Conservation (phyloP, 2,113 vertebrate genomes). For the Chionomys nivalis region DNA sequence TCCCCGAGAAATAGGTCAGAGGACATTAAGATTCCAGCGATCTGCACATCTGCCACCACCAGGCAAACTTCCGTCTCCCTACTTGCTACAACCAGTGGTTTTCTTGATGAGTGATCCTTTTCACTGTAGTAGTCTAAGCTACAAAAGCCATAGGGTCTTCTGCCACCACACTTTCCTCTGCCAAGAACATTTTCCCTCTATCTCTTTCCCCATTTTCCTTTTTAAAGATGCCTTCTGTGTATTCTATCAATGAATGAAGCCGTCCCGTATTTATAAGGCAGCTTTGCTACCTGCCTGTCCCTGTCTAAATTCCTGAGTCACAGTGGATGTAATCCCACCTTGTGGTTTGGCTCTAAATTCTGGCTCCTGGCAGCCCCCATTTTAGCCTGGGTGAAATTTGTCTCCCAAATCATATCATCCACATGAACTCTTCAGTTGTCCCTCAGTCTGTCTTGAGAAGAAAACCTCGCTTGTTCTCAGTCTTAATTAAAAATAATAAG, state of each 20-base stretch:
- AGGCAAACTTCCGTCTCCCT: too few relatives aligned
- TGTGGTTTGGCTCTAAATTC: not conserved
- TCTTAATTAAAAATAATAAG: constrained; percentile 35
- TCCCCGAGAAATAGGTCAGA: not conserved
- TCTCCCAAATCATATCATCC: not conserved
- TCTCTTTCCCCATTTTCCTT: not conserved
- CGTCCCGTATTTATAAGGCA: not conserved
- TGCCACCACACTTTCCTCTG: not conserved
- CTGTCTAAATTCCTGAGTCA: not conserved
- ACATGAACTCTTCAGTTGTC: not conserved
- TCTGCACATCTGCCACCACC: not conserved
- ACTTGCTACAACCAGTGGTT: not conserved
- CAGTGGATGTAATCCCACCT: not conserved
- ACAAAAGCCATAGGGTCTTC: not conserved
- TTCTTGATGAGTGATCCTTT: not conserved
- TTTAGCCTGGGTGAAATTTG: not conserved
- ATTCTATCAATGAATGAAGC: not conserved
- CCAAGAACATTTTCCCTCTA: not conserved
- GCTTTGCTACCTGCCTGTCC: not conserved
- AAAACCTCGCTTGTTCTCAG: not conserved
- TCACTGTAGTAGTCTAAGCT: not conserved
- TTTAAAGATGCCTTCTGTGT: not conserved
- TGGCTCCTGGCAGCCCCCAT: not conserved
- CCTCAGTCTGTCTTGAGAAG: not conserved
- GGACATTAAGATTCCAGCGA: not conserved